phyloP scores from a whole-genome alignment of 2,888 invertebrate species.

The Lithophane socia region DNA sequence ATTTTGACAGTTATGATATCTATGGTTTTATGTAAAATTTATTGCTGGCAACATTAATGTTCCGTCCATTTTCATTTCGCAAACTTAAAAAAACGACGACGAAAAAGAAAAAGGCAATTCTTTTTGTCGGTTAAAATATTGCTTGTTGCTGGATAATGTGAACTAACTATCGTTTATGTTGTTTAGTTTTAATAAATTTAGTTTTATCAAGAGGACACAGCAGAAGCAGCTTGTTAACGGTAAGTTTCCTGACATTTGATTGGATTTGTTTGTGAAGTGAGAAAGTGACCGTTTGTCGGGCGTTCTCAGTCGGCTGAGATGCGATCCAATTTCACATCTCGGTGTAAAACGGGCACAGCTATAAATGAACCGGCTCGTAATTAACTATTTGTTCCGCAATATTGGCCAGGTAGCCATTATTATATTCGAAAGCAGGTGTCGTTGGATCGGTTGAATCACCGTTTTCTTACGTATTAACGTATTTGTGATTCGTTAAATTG shows the following conservation, averaged over 20 bases:
- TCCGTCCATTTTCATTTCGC: conserved; percentile 87
- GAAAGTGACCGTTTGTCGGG: conserved; percentile 88
- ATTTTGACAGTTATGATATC: conserved; percentile 56
- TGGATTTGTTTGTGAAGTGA: conserved; percentile 86
- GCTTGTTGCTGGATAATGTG: conserved; percentile 82
- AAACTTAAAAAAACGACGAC: conserved; percentile 88
- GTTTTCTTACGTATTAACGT: conserved; percentile 66
- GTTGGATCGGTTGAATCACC: conserved; percentile 82
- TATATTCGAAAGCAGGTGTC: conserved; percentile 71
- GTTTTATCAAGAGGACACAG: conserved; percentile 69
- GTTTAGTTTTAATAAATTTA: conserved; percentile 75
- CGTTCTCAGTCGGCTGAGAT: conserved; percentile 77
- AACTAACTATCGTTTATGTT: conserved; percentile 76
- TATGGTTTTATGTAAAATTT: conserved; percentile 16
- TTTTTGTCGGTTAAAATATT: conserved; percentile 81
- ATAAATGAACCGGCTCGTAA: conserved; percentile 83
- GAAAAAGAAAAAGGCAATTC: conserved; percentile 79
- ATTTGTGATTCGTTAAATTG: conserved; percentile 64
- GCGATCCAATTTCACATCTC: conserved; percentile 86
- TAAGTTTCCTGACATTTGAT: conserved; percentile 85
- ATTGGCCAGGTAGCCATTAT: conserved; percentile 76
- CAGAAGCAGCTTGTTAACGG: conserved; percentile 77
- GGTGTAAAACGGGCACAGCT: conserved; percentile 78
- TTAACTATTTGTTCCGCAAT: conserved; percentile 81
- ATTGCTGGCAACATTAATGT: conserved; percentile 74